Base-by-base conservation (phyloP, 2,888 invertebrate genomes). In the Caenorhabditis auriculariae region DNA sequence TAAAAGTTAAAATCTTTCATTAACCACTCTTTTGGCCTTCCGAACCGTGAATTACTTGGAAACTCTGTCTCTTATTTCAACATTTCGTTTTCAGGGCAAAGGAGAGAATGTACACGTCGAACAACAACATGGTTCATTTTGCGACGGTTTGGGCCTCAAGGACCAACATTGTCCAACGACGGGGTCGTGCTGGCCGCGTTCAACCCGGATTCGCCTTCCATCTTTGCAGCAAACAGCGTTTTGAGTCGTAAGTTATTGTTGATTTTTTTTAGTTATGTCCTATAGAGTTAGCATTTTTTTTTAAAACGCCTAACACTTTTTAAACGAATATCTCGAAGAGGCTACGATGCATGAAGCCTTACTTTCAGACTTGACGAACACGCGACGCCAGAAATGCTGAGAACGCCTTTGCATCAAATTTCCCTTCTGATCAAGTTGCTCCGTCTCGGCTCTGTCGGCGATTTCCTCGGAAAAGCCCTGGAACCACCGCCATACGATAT, bases 101-200 rank as follows among this genome's bases (percentile, higher is more conserved):
- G 82, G 91, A 95, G 88, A 95, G 96, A 82, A 86, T 95, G 81
- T 96, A 95, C 82, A 95, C 95, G 0, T 92, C 94, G 0, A 94
- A 95, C 83, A 98, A 96, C 83, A 96, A 98, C 83, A 91, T 98
- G 89, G 95, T 95, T 0, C 93, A 93, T 78, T 96, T 95, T 82
- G 94, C 94, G 0, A 95, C 95, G 0, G 93, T 86, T n/a, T 86
- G 85, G 85, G 94, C 94, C 24, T 60, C 69, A 2, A 52, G 54
- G 82, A 93, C 94, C 0, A 96, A 95, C 84, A 84, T 96, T 60
- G 92, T 93, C 82, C 98, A 98, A 85, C 86, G 94, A 5, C 89
- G 90, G 82, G 98, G 93, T 0, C 87, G 98, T 24, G 96, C 96
- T 2, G 98, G 98, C 19, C 89, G 98, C 55, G 96, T 96, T 0